Base-by-base conservation (phyloP, 1,140 invertebrate species). In the Drosophila arizonae region DNA sequence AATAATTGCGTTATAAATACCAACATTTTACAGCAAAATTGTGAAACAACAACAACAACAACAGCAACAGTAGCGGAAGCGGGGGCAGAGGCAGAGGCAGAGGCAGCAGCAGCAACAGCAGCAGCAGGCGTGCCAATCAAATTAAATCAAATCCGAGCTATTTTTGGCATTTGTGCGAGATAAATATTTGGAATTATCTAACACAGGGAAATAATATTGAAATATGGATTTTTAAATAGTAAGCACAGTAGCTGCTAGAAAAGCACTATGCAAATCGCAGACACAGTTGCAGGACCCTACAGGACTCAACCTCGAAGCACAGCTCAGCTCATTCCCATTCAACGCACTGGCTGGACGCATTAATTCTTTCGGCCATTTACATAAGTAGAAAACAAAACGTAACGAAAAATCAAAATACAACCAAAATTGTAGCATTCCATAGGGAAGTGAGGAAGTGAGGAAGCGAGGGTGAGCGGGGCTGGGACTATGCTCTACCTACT, bases 321-420 rank as follows among this genome's bases (percentile, higher is more conserved):
- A 52, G 30, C 26, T 4, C 64, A 43, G 65, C 82, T 82, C 79
- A 86, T 82, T 86, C 79, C 76, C 56, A 86, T 87, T 87, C 84
- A 87, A 71, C 79, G 81, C 81, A 86, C 76, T 87, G 76, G 76
- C 76, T 52, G 62, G 48, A 65, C 76, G 65, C 84, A 87, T 87
- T 88, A 88, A 82, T 87, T 86, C 72, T 70, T 79, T 79, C 82
- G 69, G 50, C 64, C 79, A 87, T 85, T 85, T 86, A 73, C 77
- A 85, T 85, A 85, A 85, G 79, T 78, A 86, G 63, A 33, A 56
- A 60, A 86, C 66, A 33, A 56, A 60, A 64, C 30, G 43, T 52
- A 41, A n/a, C 17, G 26, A 51, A 51, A 28, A 17, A 48, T 15
- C 51, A 56, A 61, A 60, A 50, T 15, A 26, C 46, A 60, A 57